A percentile compares a stretch with the other conserved stretches of the same genome.
Evolutionary conservation across 1,140 invertebrate genomes (phyloP).

Genomic region (Dolichoris vasculosae): DNA sequence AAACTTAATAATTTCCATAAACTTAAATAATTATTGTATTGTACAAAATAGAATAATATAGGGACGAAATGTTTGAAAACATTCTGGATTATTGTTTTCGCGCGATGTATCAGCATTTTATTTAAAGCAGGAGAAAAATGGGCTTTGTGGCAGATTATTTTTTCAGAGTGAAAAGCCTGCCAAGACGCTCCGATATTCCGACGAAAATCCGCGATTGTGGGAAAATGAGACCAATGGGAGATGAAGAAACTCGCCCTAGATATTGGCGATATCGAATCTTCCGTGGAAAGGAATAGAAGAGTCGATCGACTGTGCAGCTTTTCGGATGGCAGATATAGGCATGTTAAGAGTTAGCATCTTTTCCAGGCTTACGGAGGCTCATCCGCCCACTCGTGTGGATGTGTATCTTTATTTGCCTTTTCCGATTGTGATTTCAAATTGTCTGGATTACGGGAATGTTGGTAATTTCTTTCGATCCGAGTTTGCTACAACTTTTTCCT

Average conservation of each 20-base stretch:
- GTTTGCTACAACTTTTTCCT: neutral
- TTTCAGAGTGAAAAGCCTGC: neutral
- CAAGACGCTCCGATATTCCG: neutral
- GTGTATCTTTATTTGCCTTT: constrained; percentile 3
- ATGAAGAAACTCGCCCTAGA: neutral
- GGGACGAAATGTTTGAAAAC: neutral
- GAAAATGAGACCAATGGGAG: neutral
- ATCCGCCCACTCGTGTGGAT: neutral
- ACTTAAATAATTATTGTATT: too few relatives aligned
- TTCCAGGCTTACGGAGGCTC: neutral
- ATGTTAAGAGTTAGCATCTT: neutral
- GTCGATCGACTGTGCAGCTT: constrained; percentile 20
- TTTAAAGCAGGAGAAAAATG: neutral
- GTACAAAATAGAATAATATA: too few relatives aligned
- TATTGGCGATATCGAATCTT: constrained; percentile 31
- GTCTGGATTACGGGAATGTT: neutral
- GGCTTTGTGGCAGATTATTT: neutral
- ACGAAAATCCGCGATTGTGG: neutral
- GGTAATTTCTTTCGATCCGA: neutral
- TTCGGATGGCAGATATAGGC: neutral
- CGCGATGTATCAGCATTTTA: neutral
- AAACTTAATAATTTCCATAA: too few relatives aligned
- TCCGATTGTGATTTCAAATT: neutral
- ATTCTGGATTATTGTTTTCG: neutral
- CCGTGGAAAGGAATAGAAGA: neutral